Evolutionary conservation across 2,888 invertebrate species (phyloP), one percentile per base, ranked within the genome.

Genomic region (Dryomyza anilis): DNA sequence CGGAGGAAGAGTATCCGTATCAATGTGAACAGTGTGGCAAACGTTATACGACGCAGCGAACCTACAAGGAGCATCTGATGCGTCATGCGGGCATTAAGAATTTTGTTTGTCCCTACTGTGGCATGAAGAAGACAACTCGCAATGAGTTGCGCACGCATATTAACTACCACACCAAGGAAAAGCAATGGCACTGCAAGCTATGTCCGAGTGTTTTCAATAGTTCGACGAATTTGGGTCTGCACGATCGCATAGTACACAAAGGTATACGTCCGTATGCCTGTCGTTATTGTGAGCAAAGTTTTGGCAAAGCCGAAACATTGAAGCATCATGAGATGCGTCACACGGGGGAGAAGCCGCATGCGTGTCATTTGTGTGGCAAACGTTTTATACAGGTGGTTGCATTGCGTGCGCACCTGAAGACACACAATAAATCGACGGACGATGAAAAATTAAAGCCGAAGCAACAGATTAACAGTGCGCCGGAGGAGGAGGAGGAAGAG

Each of bases 21-120:
- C 70, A 71, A 19, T 81, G 81, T 45, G 78, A 77, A 0, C 69
- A 74, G 45, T 81, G 81, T 39, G 77, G 75, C 5, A 81, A 80
- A 5, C 69, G 74, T 0, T 81, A 73, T 63, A 67, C 68, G 0
- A 71, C 70, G 1, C 70, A 69, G 27, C 67, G 72, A 4, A 69
- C 71, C 1, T 72, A 68, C 45, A 67, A 67, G 16, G 78, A 79
- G 63, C 81, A 81, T 57, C 43, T 71, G 6, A 61, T 73, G 64
- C 72, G 80, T 0, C 77, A 74, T 43, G 76, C 78, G 1, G 73
- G 74, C 3, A 71, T 70, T 3, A 73, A 73, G 55, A 69, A 74
- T 1, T 73, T 72, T 21, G 73, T 74, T 2, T 81, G 81, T 27
- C 70, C 72, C 0, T 68, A 71, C 48, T 81, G 81, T 58, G 78